Evolutionary conservation across 92 coral and sea anemone species (phyloP), one percentile per base, ranked within the genome.

Genomic region (Nematostella vectensis): DNA sequence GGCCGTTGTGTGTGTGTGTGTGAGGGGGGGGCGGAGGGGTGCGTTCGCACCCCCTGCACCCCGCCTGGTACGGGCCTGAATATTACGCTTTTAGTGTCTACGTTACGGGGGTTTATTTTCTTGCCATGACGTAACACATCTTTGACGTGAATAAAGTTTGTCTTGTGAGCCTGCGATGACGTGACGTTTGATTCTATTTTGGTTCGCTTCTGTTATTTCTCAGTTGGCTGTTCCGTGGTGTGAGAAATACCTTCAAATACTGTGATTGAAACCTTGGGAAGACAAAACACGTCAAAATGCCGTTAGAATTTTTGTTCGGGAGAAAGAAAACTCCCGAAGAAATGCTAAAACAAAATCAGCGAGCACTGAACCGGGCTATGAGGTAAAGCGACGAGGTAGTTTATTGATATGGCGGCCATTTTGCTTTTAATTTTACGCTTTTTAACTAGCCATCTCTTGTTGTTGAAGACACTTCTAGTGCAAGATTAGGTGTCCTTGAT

Each of bases 291-390:
- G 31, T 47, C 76, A 77, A 59, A 30, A 82, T 82, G 88, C 63
- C 75, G 36, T 31, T 84, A 57, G 88, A 85, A 51, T 78, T 71
- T 67, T 73, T 91, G 33, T 91, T 91, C 61, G 97, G 97, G 60
- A 91, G 70, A 67, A 85, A 65, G 75, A 85, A 91, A 55, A 85
- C 97, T 27, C 97, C 97, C 58, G 97, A 91, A 26, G 84, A 91
- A 28, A 81, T 91, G 97, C 69, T 91, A 31, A 91, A 81, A 52
- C 91, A 91, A 58, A 77, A 91, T 40, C 97, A 91, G 55, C 80
- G 97, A 25, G 85, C 95, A 10, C 72, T 91, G 62, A 91, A 77
- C 28, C 78, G 95, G 31, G 98, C 95, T 29, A 91, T 86, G 76
- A 85, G 98, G 98, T 91, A 40, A 18, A 45, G 1, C 11, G 6